Evolutionary conservation across 2,113 vertebrate species (phyloP), one percentile per base, ranked within the genome.

Genomic region (Phasianus colchicus): DNA sequence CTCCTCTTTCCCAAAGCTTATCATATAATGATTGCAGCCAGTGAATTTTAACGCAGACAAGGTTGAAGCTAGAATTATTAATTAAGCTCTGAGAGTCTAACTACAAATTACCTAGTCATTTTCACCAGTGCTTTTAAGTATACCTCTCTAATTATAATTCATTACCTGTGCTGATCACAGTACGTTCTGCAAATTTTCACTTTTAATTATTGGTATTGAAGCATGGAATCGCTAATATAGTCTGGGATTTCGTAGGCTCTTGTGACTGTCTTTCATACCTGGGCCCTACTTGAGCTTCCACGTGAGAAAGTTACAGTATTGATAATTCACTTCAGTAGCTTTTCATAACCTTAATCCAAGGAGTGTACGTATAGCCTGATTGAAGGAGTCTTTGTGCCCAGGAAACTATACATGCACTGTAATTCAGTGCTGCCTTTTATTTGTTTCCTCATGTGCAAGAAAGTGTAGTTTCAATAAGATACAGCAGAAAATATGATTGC

Each of bases 191-290:
- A 92, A 25, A 9, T 75, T 88, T 47, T 86, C 61, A 36, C 29
- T 95, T 89, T 86, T 94, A 96, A 95, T 95, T 95, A 93, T 86
- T 86, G 69, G 38, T 74, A 64, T 86, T 2, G 1, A 60, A 95
- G 88, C 83, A 67, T 47, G 50, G 69, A 91, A 81, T 91, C 55
- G 25, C 72, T 95, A 94, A 93, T 93, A 74, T 22, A 93, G 76
- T 74, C 90, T 96, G 95, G 90, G 86, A 92, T 91, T 95, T 95
- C 60, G 2, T 88, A 38, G 77, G 86, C 80, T 83, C 92, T 43
- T 81, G 77, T 74, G 76, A 64, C 43, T 43, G 50, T 79, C 83
- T 94, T 85, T 89, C 52, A 20, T 79, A 71, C 61, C 69, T 79
- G 71, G 32, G 14, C 80, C 80, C 52, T 34, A 38, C 34, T 47